These are phyloP conservation scores for Pseudois nayaur DNA, from an alignment of 2,113 vertebrate species.

Conservation along the genomic window DNA sequence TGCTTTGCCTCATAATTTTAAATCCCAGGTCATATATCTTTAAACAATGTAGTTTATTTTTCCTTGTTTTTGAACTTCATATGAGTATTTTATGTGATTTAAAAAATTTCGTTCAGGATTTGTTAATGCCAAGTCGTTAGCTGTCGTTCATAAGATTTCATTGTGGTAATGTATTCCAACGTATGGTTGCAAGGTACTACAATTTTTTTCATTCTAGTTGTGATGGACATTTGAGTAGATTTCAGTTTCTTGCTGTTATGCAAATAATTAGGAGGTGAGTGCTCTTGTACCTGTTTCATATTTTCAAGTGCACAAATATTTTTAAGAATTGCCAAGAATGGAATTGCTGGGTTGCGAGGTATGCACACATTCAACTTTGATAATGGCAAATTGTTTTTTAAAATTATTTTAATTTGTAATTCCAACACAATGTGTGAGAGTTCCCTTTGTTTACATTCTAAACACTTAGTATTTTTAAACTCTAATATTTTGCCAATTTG, in stretches of 20 bases:
- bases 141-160: not conserved
- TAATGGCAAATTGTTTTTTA: not conserved
- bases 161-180: not conserved
- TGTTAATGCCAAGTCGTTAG: not conserved
- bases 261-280: not conserved
- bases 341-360: not conserved
- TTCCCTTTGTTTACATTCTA: not conserved
- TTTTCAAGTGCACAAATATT: not conserved
- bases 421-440: not conserved
- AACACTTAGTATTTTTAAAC: not conserved
- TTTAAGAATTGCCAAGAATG: not conserved
- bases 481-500: not conserved
- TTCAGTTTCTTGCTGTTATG: slow-evolving; percentile 18
- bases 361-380: not conserved
- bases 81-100: slow-evolving; percentile 7
- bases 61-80: slow-evolving; percentile 19
- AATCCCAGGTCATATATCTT: not conserved
- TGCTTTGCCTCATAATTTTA: slow-evolving; percentile 38
- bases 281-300: not conserved
- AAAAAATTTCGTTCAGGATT: slow-evolving; percentile 19
- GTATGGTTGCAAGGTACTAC: not conserved
- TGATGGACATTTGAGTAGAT: slow-evolving; percentile 14
- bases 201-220: slow-evolving; percentile 16
- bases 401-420: slow-evolving; percentile 22
- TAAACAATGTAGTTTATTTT: not conserved